Evolutionary conservation across 2,888 invertebrate genomes (phyloP).

Genomic region (Epirrhoe alternata): DNA sequence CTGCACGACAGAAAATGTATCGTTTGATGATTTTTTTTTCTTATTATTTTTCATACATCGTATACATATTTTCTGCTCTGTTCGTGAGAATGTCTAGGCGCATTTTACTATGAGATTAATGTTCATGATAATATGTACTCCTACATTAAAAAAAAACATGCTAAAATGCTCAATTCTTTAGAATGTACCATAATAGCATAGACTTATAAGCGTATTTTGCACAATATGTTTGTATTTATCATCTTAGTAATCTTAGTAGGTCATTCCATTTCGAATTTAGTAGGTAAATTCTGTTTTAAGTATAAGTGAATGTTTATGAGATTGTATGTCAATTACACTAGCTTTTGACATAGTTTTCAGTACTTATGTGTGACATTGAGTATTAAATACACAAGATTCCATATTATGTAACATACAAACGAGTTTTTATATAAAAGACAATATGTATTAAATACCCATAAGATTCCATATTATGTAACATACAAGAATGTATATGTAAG

Average conservation of each 20-base stretch:
- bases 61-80: background rate
- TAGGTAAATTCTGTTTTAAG: slow-evolving; percentile 7
- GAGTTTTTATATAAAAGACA: too few species aligned
- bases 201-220: background rate
- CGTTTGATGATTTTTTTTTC: too few species aligned
- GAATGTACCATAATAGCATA: background rate
- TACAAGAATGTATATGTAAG: too few species aligned
- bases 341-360: background rate
- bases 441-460: too few species aligned
- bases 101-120: background rate
- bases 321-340: background rate
- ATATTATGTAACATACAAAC: too few species aligned
- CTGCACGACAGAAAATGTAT: too few species aligned
- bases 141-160: background rate
- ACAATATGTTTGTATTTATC: background rate
- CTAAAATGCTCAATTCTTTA: slow-evolving; percentile 5
- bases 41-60: too few species aligned
- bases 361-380: too few species aligned
- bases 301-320: background rate
- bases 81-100: background rate
- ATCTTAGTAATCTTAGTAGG: slow-evolving; percentile 2
- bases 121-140: background rate
- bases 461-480: too few species aligned
- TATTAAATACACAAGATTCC: too few species aligned
- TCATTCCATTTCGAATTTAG: slow-evolving; percentile 37